Evolutionary conservation across 2,888 invertebrate genomes (phyloP).

Genomic region (Chesias legatella): DNA sequence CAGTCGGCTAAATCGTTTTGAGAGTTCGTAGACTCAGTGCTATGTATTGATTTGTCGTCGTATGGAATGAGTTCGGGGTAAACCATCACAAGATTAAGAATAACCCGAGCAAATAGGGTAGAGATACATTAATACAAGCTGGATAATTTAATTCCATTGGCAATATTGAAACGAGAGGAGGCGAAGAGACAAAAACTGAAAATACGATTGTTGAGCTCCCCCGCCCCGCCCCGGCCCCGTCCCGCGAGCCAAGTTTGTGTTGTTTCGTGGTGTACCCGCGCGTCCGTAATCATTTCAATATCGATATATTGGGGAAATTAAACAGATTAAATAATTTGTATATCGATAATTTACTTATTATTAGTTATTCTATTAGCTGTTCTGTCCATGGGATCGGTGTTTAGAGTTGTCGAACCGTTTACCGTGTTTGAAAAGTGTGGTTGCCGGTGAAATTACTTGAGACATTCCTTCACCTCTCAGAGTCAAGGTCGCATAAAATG

Average conservation of each 20-base stretch:
- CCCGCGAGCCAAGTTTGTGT: conserved; percentile 39
- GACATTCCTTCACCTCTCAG: no score
- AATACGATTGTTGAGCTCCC: conserved; percentile 57
- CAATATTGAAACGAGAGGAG: conserved; percentile 58
- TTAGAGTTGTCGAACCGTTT: no score
- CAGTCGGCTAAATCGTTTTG: no score
- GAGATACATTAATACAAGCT: conserved; percentile 58
- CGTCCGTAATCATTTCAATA: conserved; percentile 25
- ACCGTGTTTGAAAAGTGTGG: no score
- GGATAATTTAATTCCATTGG: conserved; percentile 64
- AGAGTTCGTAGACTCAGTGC: no score
- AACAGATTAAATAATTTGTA: neutral
- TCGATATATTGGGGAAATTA: conserved; percentile 39
- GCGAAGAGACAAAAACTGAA: conserved; percentile 60
- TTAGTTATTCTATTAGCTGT: no score
- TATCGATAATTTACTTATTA: neutral
- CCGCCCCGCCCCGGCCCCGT: conserved; percentile 41
- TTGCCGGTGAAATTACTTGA: no score
- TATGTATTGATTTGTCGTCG: conserved; percentile 11
- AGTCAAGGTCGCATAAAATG: no score
- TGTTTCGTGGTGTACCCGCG: conserved; percentile 24
- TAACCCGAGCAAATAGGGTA: conserved; percentile 42
- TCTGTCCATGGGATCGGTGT: no score
- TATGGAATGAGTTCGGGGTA: conserved; percentile 14
- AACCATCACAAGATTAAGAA: conserved; percentile 22